phyloP scores from a whole-genome alignment of 2,888 invertebrate species.

The Trilocha varians region DNA sequence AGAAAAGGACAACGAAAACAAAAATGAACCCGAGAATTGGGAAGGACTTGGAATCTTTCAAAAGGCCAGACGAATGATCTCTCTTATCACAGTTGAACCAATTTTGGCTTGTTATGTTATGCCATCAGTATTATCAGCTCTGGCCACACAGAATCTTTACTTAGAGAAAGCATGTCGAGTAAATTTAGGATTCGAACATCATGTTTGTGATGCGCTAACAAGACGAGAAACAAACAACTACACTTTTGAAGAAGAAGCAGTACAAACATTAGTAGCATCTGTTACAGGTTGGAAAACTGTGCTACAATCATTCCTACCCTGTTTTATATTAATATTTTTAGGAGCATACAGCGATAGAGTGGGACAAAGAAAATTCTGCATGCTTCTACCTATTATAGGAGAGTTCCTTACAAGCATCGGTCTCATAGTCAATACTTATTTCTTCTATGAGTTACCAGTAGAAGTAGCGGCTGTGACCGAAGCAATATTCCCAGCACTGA shows the following conservation, averaged over 20 bases:
- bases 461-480: slow-evolving; percentile 86
- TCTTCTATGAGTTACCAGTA: slow-evolving; percentile 84
- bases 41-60: slow-evolving; percentile 67
- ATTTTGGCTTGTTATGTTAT: slow-evolving; percentile 82
- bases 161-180: slow-evolving; percentile 90
- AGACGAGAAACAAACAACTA: slow-evolving; percentile 78
- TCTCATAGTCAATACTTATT: slow-evolving; percentile 84
- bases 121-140: slow-evolving; percentile 77
- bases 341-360: slow-evolving; percentile 84
- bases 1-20: slow-evolving; percentile 24
- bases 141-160: slow-evolving; percentile 89
- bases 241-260: slow-evolving; percentile 74
- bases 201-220: slow-evolving; percentile 84
- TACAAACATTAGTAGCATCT: slow-evolving; percentile 83
- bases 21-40: slow-evolving; percentile 44
- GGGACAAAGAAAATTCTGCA: slow-evolving; percentile 84
- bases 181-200: slow-evolving; percentile 80
- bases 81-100: slow-evolving; percentile 83
- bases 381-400: slow-evolving; percentile 86
- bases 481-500: slow-evolving; percentile 85
- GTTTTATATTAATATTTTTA: slow-evolving; percentile 84
- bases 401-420: slow-evolving; percentile 86
- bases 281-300: slow-evolving; percentile 92
- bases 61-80: slow-evolving; percentile 71
- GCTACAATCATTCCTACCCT: slow-evolving; percentile 85